A percentile compares a stretch with the other conserved stretches of the same genome.
phyloP scores from a whole-genome alignment of 2,888 invertebrate genomes.

The Euplexia lucipara region DNA sequence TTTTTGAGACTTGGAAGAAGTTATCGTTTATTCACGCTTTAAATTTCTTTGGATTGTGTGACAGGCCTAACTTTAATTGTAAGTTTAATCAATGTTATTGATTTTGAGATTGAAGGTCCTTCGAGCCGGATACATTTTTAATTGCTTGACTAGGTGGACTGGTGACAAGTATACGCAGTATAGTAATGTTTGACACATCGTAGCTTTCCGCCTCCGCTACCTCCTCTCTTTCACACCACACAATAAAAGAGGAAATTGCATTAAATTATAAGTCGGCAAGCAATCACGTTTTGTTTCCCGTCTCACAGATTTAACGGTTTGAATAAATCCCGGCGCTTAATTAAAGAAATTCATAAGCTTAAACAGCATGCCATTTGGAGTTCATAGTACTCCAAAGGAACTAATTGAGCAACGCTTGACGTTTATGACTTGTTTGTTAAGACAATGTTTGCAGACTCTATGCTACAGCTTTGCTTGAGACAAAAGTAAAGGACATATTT shows the following conservation, averaged over 20 bases:
- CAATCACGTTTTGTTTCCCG: conserved; percentile 90
- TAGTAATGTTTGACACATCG: background rate
- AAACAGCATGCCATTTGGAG: conserved; percentile 79
- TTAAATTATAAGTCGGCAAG: conserved; percentile 90
- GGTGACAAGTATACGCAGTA: background rate
- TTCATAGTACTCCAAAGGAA: conserved; percentile 54
- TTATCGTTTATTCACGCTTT: too few species aligned
- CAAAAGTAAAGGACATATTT: too few species aligned
- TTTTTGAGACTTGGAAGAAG: too few species aligned
- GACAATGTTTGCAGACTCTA: background rate
- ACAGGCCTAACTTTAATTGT: too few species aligned
- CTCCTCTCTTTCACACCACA: conserved; percentile 65
- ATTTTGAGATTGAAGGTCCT: too few species aligned
- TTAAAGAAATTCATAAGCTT: conserved; percentile 87
- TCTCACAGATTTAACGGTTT: conserved; percentile 87
- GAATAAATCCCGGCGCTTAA: conserved; percentile 87
- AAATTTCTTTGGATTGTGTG: too few species aligned
- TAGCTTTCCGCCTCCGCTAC: conserved; percentile 58
- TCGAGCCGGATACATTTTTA: too few species aligned
- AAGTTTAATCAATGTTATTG: too few species aligned
- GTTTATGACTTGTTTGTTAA: conserved; percentile 36
- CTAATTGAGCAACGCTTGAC: conserved; percentile 53
- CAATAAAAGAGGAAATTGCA: conserved; percentile 87
- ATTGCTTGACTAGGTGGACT: too few species aligned
- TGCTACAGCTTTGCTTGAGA: background rate